Percentiles rank a stretch among this genome's conserved stretches.
These are phyloP conservation scores for Holcopasites calliopsidis DNA, from an alignment of 1,140 invertebrate species.

Conservation along the genomic window DNA sequence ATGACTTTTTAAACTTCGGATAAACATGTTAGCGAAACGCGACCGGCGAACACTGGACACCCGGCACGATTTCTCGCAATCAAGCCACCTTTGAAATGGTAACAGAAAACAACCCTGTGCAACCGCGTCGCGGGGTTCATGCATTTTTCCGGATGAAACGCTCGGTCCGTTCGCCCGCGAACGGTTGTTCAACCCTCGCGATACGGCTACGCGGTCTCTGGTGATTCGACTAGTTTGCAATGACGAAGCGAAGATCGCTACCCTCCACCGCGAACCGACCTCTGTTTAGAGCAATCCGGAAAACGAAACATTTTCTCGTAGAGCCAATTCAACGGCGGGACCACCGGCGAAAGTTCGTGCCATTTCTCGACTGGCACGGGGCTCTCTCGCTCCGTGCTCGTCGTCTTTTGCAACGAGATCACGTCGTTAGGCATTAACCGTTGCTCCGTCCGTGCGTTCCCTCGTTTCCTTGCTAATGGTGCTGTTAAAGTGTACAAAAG, in stretches of 20 bases:
- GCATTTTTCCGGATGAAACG: not conserved
- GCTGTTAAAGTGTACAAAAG: conserved; percentile 22
- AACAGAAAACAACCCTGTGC: conserved; percentile 21
- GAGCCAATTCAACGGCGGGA: conserved; percentile 22
- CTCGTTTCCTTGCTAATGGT: conserved; percentile 33
- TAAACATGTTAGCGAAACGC: conserved; percentile 35
- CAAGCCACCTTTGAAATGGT: conserved; percentile 37
- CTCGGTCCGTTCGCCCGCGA: not conserved
- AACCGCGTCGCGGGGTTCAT: not conserved
- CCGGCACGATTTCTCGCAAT: conserved; percentile 29
- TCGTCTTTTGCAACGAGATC: conserved; percentile 49
- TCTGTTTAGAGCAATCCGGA: too few relatives aligned
- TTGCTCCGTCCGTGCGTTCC: conserved; percentile 25
- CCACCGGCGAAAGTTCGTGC: conserved; percentile 38
- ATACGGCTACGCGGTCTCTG: too few relatives aligned
- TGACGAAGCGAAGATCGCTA: not conserved
- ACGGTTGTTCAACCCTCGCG: not conserved
- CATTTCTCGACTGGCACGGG: conserved; percentile 54
- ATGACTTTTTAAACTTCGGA: conserved; percentile 51
- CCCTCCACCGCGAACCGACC: not conserved
- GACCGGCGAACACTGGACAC: not conserved
- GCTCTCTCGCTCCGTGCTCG: conserved; percentile 18
- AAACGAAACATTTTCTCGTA: conserved; percentile 54
- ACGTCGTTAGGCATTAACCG: conserved; percentile 36
- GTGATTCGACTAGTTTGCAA: not conserved